These are phyloP conservation scores for Stomatorhinus walkeri DNA, from an alignment of 2,797 vertebrate species.

Conservation along the genomic window DNA sequence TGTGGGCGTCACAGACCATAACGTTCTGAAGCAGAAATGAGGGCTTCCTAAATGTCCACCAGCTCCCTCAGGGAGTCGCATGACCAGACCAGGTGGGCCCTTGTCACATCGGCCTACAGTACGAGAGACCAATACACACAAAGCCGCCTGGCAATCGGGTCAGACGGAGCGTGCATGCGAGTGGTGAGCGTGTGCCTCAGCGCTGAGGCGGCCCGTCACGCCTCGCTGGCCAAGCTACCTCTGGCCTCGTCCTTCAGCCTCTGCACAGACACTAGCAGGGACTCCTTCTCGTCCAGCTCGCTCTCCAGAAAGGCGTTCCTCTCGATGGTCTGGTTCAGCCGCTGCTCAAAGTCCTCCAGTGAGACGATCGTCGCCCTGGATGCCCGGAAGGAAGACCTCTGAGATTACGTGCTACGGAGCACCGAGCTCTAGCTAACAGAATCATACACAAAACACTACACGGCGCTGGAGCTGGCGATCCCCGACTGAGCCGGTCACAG, in stretches of 20 bases:
- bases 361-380: constrained; percentile 93
- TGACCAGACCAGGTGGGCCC: neutral
- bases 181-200: too few relatives aligned
- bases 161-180: neutral
- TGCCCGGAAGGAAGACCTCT: neutral
- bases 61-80: neutral
- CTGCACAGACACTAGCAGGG: constrained; percentile 89
- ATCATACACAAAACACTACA: neutral
- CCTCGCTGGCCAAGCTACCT: constrained; percentile 55
- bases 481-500: neutral
- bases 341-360: constrained; percentile 93
- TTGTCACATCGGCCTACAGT: neutral
- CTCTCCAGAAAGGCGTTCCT: constrained; percentile 97
- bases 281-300: constrained; percentile 96
- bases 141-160: neutral
- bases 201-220: neutral
- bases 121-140: neutral
- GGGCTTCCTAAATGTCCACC: neutral
- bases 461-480: neutral
- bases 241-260: constrained; percentile 94
- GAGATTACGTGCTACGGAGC: neutral
- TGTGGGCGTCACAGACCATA: neutral
- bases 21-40: neutral
- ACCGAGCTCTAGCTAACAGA: neutral
- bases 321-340: constrained; percentile 95